Percentiles rank a stretch among this genome's conserved stretches.
Evolutionary conservation across 2,797 vertebrate genomes (phyloP).

Genomic region (Eulemur albifrons): DNA sequence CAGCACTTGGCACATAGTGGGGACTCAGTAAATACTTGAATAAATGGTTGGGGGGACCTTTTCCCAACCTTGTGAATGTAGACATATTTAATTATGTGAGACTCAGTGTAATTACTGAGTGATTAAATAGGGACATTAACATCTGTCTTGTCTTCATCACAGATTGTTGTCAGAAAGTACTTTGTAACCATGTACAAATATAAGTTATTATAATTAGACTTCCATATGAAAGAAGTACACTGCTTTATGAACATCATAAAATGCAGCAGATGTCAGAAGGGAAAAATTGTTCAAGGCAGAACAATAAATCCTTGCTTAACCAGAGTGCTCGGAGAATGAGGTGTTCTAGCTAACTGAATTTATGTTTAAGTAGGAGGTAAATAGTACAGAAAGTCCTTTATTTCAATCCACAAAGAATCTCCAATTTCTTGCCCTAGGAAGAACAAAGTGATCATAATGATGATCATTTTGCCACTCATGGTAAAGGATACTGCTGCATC

Average conservation of each 20-base stretch:
- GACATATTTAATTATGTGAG: not conserved
- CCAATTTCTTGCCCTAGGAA: not conserved
- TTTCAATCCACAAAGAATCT: not conserved
- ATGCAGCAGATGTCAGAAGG: conserved; percentile 43
- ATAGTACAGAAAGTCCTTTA: not conserved
- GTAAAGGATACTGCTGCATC: not conserved
- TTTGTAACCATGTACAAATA: not conserved
- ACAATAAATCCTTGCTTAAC: conserved; percentile 33
- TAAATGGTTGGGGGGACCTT: not conserved
- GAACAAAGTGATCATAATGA: not conserved
- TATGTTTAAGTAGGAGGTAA: not conserved
- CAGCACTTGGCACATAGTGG: not conserved
- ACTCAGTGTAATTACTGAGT: not conserved
- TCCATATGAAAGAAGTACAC: not conserved
- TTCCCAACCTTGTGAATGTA: not conserved
- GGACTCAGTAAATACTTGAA: not conserved
- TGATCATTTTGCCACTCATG: not conserved
- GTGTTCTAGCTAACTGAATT: conserved; percentile 25
- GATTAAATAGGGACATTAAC: not conserved
- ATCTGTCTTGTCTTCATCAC: not conserved
- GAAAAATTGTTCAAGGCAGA: conserved; percentile 23
- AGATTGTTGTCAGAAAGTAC: not conserved
- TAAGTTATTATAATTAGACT: conserved; percentile 38
- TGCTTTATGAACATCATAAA: conserved; percentile 43
- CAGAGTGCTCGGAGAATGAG: conserved; percentile 11